These are phyloP conservation scores for Addax nasomaculatus DNA, from an alignment of 2,113 vertebrate genomes.

Conservation along the genomic window DNA sequence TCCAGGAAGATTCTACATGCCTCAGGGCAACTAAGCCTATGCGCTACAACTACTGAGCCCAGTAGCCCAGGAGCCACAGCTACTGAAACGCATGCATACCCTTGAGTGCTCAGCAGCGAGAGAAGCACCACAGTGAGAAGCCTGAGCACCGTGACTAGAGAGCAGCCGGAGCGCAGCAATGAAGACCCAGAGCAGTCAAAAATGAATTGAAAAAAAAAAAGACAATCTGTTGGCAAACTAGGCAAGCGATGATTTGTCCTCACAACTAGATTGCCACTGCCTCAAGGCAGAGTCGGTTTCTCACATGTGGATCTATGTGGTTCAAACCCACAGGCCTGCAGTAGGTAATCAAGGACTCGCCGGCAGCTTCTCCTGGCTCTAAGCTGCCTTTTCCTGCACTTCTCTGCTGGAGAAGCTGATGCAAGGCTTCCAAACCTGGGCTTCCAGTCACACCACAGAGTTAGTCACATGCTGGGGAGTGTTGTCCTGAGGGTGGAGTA, in stretches of 20 bases:
- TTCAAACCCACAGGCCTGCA: neutral
- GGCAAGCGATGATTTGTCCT: neutral
- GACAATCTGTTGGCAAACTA: neutral
- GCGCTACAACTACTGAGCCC: neutral
- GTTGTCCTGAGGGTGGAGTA: neutral
- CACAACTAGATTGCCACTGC: neutral
- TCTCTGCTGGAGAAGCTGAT: neutral
- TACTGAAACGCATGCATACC: rapidly evolving
- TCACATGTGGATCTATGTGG: neutral
- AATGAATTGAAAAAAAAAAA: neutral
- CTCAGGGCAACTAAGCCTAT: neutral
- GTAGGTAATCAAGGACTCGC: neutral
- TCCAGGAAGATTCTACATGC: neutral
- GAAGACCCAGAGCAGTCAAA: neutral
- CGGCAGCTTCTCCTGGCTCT: neutral
- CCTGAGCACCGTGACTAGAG: rapidly evolving
- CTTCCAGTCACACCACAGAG: neutral
- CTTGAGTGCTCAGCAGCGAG: neutral
- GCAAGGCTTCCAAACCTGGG: neutral
- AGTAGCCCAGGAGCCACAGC: neutral
- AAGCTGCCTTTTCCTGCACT: neutral
- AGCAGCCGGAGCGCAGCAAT: rapidly evolving
- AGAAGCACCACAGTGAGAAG: neutral
- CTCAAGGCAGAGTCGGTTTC: neutral
- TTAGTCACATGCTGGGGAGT: neutral